A percentile compares a stretch with the other conserved stretches of the same genome.
These are phyloP conservation scores for Philaethria dido DNA, from an alignment of 2,888 invertebrate species.

Conservation along the genomic window DNA sequence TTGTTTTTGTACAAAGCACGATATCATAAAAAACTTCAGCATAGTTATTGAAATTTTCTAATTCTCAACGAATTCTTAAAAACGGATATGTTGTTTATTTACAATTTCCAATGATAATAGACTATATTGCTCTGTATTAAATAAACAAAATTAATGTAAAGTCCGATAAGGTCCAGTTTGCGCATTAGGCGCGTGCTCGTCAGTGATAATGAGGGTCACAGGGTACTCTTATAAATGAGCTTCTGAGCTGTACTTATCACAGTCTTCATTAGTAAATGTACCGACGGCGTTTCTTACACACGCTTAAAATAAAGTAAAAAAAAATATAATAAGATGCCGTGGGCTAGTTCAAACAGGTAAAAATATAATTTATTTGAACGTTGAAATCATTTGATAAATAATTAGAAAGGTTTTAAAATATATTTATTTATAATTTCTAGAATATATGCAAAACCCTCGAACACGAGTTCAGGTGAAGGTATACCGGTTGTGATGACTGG, in stretches of 20 bases:
- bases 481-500: constrained; percentile 36
- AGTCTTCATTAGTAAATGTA: constrained; percentile 64
- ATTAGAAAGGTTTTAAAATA: constrained; percentile 16
- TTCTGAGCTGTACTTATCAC: constrained; percentile 52
- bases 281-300: constrained; percentile 72
- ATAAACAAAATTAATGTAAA: constrained; percentile 48
- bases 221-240: constrained; percentile 69
- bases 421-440: constrained; percentile 52
- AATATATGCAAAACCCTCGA: constrained; percentile 80
- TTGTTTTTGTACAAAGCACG: neutral
- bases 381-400: neutral
- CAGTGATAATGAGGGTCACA: constrained; percentile 71
- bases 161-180: constrained; percentile 50
- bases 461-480: constrained; percentile 64
- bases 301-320: constrained; percentile 75
- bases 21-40: neutral
- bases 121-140: constrained; percentile 40
- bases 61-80: constrained; percentile 14
- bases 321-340: constrained; percentile 67
- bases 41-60: neutral
- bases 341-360: constrained; percentile 80
- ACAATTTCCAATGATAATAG: constrained; percentile 37
- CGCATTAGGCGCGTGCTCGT: constrained; percentile 71
- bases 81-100: constrained; percentile 34
- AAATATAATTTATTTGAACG: neutral